A percentile compares a stretch with the other conserved stretches of the same genome.
These are phyloP conservation scores for Hydropsyche betteni DNA, from an alignment of 2,888 invertebrate genomes.

Conservation along the genomic window DNA sequence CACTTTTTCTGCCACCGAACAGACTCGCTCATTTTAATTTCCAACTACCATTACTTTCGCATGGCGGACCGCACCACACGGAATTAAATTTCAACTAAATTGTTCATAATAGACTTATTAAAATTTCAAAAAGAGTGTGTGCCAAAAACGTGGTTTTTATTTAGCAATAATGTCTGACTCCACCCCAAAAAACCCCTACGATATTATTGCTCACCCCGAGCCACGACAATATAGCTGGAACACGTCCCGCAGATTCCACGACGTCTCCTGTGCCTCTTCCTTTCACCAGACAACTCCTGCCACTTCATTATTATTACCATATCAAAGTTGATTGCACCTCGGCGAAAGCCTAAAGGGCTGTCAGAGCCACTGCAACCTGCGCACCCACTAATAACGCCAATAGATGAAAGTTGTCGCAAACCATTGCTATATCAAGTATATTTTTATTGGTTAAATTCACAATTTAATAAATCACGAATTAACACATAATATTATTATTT, in stretches of 20 bases:
- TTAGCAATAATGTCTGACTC: constrained; percentile 23
- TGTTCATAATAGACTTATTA: constrained; percentile 7
- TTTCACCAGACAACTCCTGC: constrained; percentile 37
- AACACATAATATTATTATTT: no score
- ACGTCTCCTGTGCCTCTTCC: constrained; percentile 44
- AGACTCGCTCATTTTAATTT: constrained; percentile 1
- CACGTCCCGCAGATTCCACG: constrained; percentile 51
- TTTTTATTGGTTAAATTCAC: no score
- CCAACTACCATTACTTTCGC: not conserved
- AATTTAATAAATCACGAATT: no score
- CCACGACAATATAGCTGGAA: constrained; percentile 48
- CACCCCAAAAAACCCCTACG: not conserved
- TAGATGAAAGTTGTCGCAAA: constrained; percentile 39
- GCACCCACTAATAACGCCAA: constrained; percentile 42
- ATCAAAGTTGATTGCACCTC: constrained; percentile 52
- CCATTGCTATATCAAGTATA: not conserved
- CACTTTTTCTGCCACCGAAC: no score
- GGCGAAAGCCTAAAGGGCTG: constrained; percentile 40
- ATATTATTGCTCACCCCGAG: constrained; percentile 15
- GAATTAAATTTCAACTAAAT: not conserved
- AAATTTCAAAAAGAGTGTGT: not conserved
- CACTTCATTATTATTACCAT: constrained; percentile 51
- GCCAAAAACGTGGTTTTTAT: constrained; percentile 27
- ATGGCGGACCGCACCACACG: not conserved
- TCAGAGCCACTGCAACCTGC: constrained; percentile 45